Evolutionary conservation across 1,140 invertebrate genomes (phyloP).

Genomic region (Aphelenchoides avenae): DNA sequence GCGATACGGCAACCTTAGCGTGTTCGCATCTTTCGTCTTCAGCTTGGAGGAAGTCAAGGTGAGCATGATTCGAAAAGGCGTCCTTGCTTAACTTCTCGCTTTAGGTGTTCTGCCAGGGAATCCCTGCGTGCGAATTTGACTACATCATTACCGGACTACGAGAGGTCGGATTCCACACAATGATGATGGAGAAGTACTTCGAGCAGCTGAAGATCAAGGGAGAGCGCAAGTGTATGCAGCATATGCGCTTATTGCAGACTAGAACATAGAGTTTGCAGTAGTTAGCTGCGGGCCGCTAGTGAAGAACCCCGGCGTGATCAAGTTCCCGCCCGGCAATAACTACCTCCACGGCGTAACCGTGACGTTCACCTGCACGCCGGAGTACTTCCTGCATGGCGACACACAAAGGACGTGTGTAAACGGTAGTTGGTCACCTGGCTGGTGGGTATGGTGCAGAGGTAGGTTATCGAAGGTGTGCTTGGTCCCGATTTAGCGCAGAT

Average conservation of each 20-base stretch:
- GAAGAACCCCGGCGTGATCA: conserved; percentile 38
- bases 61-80: conserved; percentile 3
- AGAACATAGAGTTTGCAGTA: conserved; percentile 20
- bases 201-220: conserved; percentile 28
- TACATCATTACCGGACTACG: conserved; percentile 33
- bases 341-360: conserved; percentile 45
- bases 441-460: conserved; percentile 41
- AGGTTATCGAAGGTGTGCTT: conserved; percentile 8
- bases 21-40: conserved; percentile 33
- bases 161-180: conserved; percentile 41
- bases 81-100: not conserved
- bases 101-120: conserved; percentile 35
- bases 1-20: conserved; percentile 24
- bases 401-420: conserved; percentile 39
- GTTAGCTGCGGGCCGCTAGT: conserved; percentile 38
- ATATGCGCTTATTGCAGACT: conserved; percentile 1
- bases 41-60: conserved; percentile 36
- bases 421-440: conserved; percentile 37
- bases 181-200: conserved; percentile 39
- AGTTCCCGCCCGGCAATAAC: conserved; percentile 40
- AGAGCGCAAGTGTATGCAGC: conserved; percentile 24
- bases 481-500: not conserved
- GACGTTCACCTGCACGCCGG: conserved; percentile 44
- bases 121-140: conserved; percentile 40
- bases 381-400: conserved; percentile 44